Evolutionary conservation across 1,140 invertebrate genomes (phyloP), one percentile per base, ranked within the genome.

Genomic region (Antheraea pernyi): DNA sequence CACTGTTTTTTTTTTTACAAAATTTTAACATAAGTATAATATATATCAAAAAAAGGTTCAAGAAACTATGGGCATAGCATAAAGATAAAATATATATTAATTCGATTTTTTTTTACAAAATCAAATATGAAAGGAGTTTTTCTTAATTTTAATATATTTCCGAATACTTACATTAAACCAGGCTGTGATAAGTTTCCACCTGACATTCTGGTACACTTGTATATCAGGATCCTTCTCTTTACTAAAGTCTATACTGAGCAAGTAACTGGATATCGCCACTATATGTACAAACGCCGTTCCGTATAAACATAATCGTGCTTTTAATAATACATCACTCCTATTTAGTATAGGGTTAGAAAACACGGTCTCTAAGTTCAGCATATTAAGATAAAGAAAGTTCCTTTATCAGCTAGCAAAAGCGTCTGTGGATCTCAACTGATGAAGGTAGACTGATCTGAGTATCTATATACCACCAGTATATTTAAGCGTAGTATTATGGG

Each of bases 161-260:
- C 60, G 3, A 42, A 22, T 18, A 74, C 79, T 81, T 68, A 81
- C 79, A 73, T 81, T 81, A 64, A 81, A 78, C 79, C 79, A 81
- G 0, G 73, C 70, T 8, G 79, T 81, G 37, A 81, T 78, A 7
- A 81, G 46, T 46, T 78, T 76, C 75, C 73, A 81, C 18, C 73
- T 75, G 19, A 70, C 73, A 42, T 72, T 69, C 8, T 75, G 71
- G 46, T 78, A 81, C 10, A 72, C 13, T 63, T 72, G 68, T 30
- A 81, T 61, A 13, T 53, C 53, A 19, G 75, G 76, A 69, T 77
- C 73, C 48, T 75, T 68, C 4, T 68, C 61, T 9, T 71, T 60
- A 19, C 65, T 70, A 65, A 81, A 81, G n/a, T 81, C 77, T 19
- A 81, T 79, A 0, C 63, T 66, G 13, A 81, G 19, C 42, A 81